Conservation (phyloP, 2,113 vertebrate species). For the Perca flavescens region DNA sequence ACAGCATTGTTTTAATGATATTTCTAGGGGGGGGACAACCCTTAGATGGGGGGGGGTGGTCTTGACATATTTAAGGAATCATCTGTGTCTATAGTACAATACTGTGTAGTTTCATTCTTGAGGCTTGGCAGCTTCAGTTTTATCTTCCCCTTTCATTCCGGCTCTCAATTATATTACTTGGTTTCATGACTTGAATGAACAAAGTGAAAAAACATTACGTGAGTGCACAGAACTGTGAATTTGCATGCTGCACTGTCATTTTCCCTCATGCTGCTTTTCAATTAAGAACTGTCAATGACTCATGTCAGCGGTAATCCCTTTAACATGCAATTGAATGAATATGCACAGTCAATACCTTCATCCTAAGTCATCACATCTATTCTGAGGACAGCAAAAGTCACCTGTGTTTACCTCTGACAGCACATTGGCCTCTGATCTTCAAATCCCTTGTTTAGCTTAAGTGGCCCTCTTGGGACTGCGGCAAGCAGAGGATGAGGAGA, state of each 20-base stretch:
- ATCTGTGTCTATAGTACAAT: not conserved
- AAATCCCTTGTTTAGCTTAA: conserved; percentile 79
- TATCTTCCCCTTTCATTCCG: conserved; percentile 23
- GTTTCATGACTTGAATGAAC: conserved; percentile 46
- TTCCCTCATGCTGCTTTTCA: conserved; percentile 69
- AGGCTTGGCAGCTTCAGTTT: not conserved
- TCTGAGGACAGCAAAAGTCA: conserved; percentile 38
- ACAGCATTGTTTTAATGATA: too few species aligned
- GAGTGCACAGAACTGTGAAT: conserved; percentile 41
- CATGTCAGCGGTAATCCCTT: conserved; percentile 61
- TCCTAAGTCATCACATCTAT: conserved; percentile 26
- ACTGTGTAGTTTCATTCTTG: conserved; percentile 10
- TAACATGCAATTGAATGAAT: conserved; percentile 49
- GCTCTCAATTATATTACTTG: conserved; percentile 47
- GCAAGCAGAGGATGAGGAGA: conserved; percentile 44
- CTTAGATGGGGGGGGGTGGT: too few species aligned
- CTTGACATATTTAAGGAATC: not conserved
- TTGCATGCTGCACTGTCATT: conserved; percentile 37
- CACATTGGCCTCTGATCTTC: conserved; percentile 71
- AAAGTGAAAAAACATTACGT: conserved; percentile 40
- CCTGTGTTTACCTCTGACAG: conserved; percentile 71
- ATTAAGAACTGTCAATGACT: conserved; percentile 71
- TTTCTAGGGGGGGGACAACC: too few species aligned
- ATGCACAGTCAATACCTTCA: conserved; percentile 45
- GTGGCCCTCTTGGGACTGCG: conserved; percentile 74